Evolutionary conservation across 1,140 invertebrate species (phyloP).

Genomic region (Drosophila funebris): DNA sequence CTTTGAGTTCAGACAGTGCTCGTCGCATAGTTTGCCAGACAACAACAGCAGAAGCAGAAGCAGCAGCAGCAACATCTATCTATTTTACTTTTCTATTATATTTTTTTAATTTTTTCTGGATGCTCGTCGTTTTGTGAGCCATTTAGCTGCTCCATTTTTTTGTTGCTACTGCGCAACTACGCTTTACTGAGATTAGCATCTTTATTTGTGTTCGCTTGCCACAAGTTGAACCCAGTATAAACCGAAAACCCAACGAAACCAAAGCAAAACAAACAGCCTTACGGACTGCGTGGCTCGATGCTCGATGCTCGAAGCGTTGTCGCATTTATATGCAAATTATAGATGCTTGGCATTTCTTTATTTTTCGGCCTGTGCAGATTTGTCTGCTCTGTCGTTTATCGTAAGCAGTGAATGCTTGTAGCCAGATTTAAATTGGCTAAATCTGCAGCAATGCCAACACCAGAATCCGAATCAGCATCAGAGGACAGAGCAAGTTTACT

Average conservation of each 20-base stretch:
- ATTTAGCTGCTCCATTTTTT: constrained; percentile 60
- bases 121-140: constrained; percentile 51
- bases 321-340: constrained; percentile 82
- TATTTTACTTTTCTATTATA: constrained; percentile 27
- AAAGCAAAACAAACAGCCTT: constrained; percentile 46
- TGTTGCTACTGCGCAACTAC: constrained; percentile 48
- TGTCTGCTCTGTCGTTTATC: constrained; percentile 75
- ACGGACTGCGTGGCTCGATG: constrained; percentile 50
- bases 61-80: constrained; percentile 19
- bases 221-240: constrained; percentile 44
- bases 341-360: constrained; percentile 71
- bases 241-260: constrained; percentile 33
- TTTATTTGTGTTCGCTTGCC: constrained; percentile 81
- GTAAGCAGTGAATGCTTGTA: constrained; percentile 60
- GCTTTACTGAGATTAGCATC: constrained; percentile 79
- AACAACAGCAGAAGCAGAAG: background rate
- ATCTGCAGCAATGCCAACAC: constrained; percentile 14
- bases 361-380: constrained; percentile 52
- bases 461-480: background rate
- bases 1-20: constrained; percentile 10
- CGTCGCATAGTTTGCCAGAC: constrained; percentile 42
- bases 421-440: constrained; percentile 55
- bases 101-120: constrained; percentile 34
- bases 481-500: constrained; percentile 12
- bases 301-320: constrained; percentile 56